Evolutionary conservation across 1,140 invertebrate genomes (phyloP).

Genomic region (Branchinecta lindahli): DNA sequence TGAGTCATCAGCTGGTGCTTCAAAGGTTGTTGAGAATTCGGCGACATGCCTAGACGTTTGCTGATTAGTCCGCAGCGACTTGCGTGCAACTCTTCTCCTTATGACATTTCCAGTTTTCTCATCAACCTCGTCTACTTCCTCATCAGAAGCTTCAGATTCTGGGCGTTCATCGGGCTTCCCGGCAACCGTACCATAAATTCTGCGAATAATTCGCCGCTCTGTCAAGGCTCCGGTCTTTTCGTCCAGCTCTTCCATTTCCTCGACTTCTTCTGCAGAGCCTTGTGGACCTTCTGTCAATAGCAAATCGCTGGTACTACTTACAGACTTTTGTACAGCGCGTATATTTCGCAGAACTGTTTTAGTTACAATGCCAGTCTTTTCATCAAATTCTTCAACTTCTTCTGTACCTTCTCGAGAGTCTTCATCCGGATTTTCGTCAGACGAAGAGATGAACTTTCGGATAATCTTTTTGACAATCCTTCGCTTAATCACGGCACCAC

Average conservation of each 20-base stretch:
- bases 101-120: constrained; percentile 26
- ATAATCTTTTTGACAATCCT: background rate
- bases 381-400: constrained; percentile 10
- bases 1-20: background rate
- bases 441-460: background rate
- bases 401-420: background rate
- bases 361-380: background rate
- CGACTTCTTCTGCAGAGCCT: background rate
- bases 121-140: constrained; percentile 10
- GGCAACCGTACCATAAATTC: no score
- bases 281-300: background rate
- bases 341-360: no score
- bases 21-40: background rate
- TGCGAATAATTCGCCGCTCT: constrained; percentile 13
- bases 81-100: background rate
- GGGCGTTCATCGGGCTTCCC: constrained; percentile 22
- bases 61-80: no score
- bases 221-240: background rate
- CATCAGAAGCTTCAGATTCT: constrained; percentile 22
- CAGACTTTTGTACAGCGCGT: no score
- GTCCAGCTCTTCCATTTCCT: constrained; percentile 8
- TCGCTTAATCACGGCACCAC: background rate
- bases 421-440: background rate
- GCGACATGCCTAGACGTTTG: background rate
- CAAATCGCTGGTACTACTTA: no score